Base-by-base conservation (phyloP, 92 coral and sea anemone species). In the Plumapathes pennacea region DNA sequence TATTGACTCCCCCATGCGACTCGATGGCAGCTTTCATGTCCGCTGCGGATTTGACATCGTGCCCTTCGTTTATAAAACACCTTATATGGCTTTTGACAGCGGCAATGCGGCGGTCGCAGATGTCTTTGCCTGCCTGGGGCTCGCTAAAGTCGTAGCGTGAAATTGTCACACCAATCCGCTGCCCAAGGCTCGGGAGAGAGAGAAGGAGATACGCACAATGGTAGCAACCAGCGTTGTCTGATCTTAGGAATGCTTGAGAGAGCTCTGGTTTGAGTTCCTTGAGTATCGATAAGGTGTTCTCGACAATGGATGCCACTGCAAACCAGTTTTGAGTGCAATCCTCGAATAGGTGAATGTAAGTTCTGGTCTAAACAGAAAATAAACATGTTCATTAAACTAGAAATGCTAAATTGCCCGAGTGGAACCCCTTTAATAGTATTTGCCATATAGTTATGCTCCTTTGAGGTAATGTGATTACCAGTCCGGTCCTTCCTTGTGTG, bases 261-360 rank as follows among this genome's bases (percentile, higher is more conserved):
- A 51, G 32, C 13, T 32, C 30, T 26, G 58, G 43, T 23, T 21
- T 23, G 13, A 13, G 3, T 51, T 22, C 30, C 28, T 51, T 51
- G 10, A 51, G 58, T 5, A 36, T 22, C 30, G 24, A 23, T 22
- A 51, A 15, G 38, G 58, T 51, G 30, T 51, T 13, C 15, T 25
- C 33, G 30, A 25, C 8, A 32, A 51, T 30, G 24, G 58, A 51
- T 17, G 58, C 58, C 1, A 51, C 58, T 51, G 44, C 56, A 42
- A 42, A 20, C 32, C 32, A 26, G 56, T 49, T 0, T 26, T 49
- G 58, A 12, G 36, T 51, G 58, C 58, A 51, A 20, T 45, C 20
- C 26, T 45, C 50, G 25, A 45, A 45, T 45, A 45, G 10, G 25
- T 78, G 85, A 60, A 71, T 60, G 34, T 62, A 71, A 3, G 79